Evolutionary conservation across 2,113 vertebrate species (phyloP), one percentile per base, ranked within the genome.

Genomic region (Ptyas mucosa): DNA sequence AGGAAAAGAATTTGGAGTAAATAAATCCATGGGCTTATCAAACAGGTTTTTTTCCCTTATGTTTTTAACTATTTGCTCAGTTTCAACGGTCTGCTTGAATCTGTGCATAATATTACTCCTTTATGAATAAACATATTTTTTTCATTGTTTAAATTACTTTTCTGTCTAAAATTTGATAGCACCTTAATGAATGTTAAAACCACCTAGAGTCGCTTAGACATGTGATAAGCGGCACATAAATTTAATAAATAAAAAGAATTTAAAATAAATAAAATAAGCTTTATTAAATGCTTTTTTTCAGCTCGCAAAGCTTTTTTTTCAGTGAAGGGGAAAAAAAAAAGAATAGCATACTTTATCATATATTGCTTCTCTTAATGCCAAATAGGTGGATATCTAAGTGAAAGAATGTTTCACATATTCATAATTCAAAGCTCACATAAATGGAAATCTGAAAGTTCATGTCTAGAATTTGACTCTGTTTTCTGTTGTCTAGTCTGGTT

Each of bases 371-470:
- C 90, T 64, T 14, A 75, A 46, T 46, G 81, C 39, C 26, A 39
- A 92, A 87, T 85, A 93, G 89, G 85, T 1, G 51, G 54, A 7
- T 89, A 87, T 49, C 5, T 87, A 51, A 87, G 34, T 2, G 0
- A 26, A 86, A 18, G 15, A 55, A 26, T 57, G 1, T 85, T 91
- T 86, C 61, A 8, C 4, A 92, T 93, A 64, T 90, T 10, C 90
- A 93, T 92, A 57, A 94, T 54, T 69, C 88, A 93, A 92, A 61
- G 10, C 39, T 89, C 90, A 64, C 87, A 90, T 87, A 94, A 89
- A 18, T 61, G 39, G 81, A 89, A 55, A 87, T 34, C 2, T 64
- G 21, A 14, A 23, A 43, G 14, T 61, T 39, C 15, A 90, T 69
- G 88, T 85, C 51, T 26, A 57, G 91, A 64, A 43, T 52, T 69